These are phyloP conservation scores for Drosophila vallismaia DNA, from an alignment of 2,888 invertebrate genomes.

Conservation along the genomic window DNA sequence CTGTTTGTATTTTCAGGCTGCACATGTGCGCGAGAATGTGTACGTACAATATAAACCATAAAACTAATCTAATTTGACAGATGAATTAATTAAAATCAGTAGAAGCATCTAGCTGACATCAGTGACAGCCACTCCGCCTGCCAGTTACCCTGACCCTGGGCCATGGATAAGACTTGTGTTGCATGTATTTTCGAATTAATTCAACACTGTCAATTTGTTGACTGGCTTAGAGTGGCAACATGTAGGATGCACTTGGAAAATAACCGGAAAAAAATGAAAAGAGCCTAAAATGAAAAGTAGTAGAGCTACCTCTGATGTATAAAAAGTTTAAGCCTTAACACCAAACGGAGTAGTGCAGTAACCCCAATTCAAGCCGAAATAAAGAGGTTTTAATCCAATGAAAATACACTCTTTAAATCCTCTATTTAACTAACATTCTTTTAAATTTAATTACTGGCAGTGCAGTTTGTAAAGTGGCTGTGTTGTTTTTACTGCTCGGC, in stretches of 20 bases:
- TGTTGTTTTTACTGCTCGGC: constrained; percentile 45
- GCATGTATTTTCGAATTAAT: constrained; percentile 79
- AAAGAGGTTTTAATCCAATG: background rate
- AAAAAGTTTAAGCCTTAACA: no score
- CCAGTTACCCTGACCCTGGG: constrained; percentile 35
- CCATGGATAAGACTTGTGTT: constrained; percentile 28
- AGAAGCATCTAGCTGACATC: constrained; percentile 72
- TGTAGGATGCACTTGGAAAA: constrained; percentile 37
- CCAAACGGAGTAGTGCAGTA: background rate
- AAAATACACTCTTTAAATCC: background rate
- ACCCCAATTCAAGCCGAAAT: background rate
- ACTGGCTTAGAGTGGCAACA: constrained; percentile 66
- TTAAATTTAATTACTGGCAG: constrained; percentile 1
- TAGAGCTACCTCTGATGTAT: no score
- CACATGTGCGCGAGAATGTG: constrained; percentile 11
- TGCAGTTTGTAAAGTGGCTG: constrained; percentile 24
- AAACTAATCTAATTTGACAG: constrained; percentile 82
- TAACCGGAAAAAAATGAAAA: background rate
- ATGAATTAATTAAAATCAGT: constrained; percentile 82
- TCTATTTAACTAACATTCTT: background rate
- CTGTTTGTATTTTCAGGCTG: constrained; percentile 30
- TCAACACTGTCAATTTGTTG: constrained; percentile 79
- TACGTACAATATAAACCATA: constrained; percentile 73
- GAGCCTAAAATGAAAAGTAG: background rate
- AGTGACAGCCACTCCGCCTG: constrained; percentile 33